Conservation (phyloP, 2,797 vertebrate species). For the Oryzias dopingdopingensis region DNA sequence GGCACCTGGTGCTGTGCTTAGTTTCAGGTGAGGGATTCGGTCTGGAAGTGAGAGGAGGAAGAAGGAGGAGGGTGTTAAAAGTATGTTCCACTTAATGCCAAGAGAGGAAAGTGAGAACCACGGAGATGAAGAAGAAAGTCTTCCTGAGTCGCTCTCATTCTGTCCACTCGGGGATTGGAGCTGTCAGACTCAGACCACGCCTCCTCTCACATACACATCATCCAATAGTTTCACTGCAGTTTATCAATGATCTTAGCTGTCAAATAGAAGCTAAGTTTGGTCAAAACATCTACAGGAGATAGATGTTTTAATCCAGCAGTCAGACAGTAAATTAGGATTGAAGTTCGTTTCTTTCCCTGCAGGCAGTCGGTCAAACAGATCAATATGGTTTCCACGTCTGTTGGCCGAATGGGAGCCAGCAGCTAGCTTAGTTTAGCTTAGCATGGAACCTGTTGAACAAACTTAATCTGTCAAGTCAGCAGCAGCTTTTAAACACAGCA, state of each 20-base stretch:
- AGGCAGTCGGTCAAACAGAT: slow-evolving; percentile 2
- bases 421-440: slow-evolving; percentile 9
- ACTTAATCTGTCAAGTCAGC: no score
- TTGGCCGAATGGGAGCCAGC: slow-evolving; percentile 1
- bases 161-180: slow-evolving; percentile 15
- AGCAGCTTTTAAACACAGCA: no score
- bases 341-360: slow-evolving; percentile 6
- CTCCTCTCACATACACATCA: no score
- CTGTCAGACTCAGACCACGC: no score
- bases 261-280: no score
- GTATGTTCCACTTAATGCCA: slow-evolving; percentile 25
- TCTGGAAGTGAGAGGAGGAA: slow-evolving; percentile 45
- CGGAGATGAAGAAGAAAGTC: slow-evolving; percentile 34
- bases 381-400: background rate
- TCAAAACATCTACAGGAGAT: no score
- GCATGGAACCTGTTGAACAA: no score
- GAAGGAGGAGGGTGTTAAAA: slow-evolving; percentile 33
- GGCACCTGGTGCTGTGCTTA: slow-evolving; percentile 79
- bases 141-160: slow-evolving; percentile 25
- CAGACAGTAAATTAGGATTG: slow-evolving; percentile 1
- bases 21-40: slow-evolving; percentile 77
- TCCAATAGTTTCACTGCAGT: no score
- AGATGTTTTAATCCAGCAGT: background rate
- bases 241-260: no score
- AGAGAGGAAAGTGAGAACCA: slow-evolving; percentile 30